phyloP scores from a whole-genome alignment of 92 coral and sea anemone species.

The Zoanthus solanderi region DNA sequence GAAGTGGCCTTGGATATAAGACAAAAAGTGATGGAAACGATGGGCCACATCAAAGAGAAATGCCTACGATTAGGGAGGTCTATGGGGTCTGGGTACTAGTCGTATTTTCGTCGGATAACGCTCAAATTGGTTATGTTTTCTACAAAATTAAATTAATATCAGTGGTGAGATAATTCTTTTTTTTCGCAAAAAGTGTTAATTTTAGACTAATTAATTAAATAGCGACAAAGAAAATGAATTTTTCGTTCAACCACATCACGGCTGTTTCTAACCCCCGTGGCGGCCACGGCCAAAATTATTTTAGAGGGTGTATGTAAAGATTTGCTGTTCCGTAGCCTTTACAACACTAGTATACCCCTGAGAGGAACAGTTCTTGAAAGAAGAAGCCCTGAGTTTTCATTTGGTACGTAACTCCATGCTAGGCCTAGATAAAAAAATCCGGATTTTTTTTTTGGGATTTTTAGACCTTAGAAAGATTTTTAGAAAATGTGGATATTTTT shows the following conservation, averaged over 20 bases:
- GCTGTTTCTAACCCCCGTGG: slow-evolving; percentile 2
- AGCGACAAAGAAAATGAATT: too few species aligned
- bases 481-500: slow-evolving; percentile 28
- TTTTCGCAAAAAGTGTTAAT: too few species aligned
- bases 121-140: too few species aligned
- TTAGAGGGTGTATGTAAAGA: not conserved
- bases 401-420: slow-evolving; percentile 11
- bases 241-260: not conserved
- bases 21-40: not conserved
- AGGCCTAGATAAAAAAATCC: slow-evolving; percentile 22
- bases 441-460: slow-evolving; percentile 7
- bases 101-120: too few species aligned
- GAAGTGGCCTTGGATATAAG: too few species aligned
- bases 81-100: too few species aligned
- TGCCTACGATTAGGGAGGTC: slow-evolving; percentile 8
- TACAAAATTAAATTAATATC: too few species aligned
- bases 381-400: slow-evolving; percentile 5
- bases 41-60: slow-evolving; percentile 52
- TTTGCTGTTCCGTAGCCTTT: not conserved
- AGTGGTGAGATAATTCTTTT: too few species aligned
- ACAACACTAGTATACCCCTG: slow-evolving; percentile 4
- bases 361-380: slow-evolving; percentile 3
- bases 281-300: not conserved
- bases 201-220: too few species aligned
- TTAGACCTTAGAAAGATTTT: slow-evolving; percentile 24